These are phyloP conservation scores for Misgurnus mizolepis DNA, from an alignment of 2,113 vertebrate species.

Conservation along the genomic window DNA sequence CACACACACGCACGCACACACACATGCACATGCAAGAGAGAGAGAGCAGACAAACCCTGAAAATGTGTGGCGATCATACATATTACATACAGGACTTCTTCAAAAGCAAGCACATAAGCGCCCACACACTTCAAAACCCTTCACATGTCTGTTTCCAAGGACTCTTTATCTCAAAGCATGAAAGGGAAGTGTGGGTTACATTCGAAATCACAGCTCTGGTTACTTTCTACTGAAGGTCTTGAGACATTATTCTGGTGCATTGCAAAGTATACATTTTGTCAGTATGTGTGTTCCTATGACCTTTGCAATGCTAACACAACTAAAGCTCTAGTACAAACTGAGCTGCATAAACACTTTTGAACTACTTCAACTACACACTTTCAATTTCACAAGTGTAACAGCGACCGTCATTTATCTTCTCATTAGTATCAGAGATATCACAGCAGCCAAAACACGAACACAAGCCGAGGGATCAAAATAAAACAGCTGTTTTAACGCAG, in stretches of 20 bases:
- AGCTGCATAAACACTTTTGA: too few species aligned
- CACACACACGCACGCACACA: conserved; percentile 8
- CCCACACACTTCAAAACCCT: conserved; percentile 36
- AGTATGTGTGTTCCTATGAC: too few species aligned
- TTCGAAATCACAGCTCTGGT: too few species aligned
- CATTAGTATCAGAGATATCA: not conserved
- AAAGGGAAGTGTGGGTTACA: too few species aligned
- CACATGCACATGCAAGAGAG: not conserved
- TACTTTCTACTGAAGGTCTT: too few species aligned
- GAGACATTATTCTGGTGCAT: too few species aligned
- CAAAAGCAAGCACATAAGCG: not conserved
- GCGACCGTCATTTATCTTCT: not conserved
- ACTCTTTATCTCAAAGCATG: too few species aligned
- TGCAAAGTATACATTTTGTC: too few species aligned
- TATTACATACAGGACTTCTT: not conserved
- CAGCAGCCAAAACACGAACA: conserved; percentile 23
- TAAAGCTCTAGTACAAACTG: too few species aligned
- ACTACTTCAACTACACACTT: not conserved
- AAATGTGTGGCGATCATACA: conserved; percentile 18
- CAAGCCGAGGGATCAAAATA: conserved; percentile 52
- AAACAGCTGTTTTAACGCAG: conserved; percentile 54
- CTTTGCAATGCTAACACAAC: too few species aligned
- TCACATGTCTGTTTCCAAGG: not conserved
- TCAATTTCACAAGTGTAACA: not conserved
- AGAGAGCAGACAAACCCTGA: conserved; percentile 50